Conservation (phyloP, 30 jellyfish, hydroid and myxozoan genomes). For the Calvadosia cruxmelitensis region DNA sequence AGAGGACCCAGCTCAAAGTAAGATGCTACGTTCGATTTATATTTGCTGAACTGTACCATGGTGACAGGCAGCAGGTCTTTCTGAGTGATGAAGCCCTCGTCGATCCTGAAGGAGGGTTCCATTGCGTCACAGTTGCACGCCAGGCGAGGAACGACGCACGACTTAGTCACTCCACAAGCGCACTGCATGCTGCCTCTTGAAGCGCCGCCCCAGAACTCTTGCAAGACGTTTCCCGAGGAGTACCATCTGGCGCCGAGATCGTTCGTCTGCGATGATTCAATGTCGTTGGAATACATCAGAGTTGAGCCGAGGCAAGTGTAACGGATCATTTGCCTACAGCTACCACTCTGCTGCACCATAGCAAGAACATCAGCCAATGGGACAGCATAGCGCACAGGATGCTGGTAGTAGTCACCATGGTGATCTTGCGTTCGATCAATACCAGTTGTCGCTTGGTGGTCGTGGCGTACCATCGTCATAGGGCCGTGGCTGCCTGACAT, state of each 20-base stretch:
- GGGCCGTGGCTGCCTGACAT: constrained; percentile 57
- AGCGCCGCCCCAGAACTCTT: constrained; percentile 98
- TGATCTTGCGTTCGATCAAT: constrained; percentile 24
- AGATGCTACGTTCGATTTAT: constrained; percentile 44
- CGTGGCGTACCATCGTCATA: constrained; percentile 57
- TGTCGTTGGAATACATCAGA: constrained; percentile 57
- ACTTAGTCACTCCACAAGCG: constrained; percentile 76
- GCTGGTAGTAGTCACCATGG: constrained; percentile 29
- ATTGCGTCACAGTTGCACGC: constrained; percentile 92
- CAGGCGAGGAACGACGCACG: constrained; percentile 70
- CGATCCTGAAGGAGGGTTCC: constrained; percentile 66
- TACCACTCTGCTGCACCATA: constrained; percentile 43
- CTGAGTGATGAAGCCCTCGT: constrained; percentile 67
- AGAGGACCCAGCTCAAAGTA: constrained; percentile 66
- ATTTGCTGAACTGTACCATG: constrained; percentile 55
- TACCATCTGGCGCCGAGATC: constrained; percentile 88
- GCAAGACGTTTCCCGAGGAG: constrained; percentile 47
- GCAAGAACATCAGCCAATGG: constrained; percentile 34
- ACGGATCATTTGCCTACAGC: constrained; percentile 72
- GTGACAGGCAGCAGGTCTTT: constrained; percentile 77
- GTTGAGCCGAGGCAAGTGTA: constrained; percentile 74
- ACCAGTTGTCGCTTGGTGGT: constrained; percentile 27
- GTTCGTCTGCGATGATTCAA: constrained; percentile 36
- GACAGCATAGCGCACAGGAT: constrained; percentile 21
- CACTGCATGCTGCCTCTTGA: constrained; percentile 66